Percentiles rank a stretch among this genome's conserved stretches.
These are phyloP conservation scores for Dolomedes plantarius DNA, from an alignment of 2,888 invertebrate genomes.

Conservation along the genomic window DNA sequence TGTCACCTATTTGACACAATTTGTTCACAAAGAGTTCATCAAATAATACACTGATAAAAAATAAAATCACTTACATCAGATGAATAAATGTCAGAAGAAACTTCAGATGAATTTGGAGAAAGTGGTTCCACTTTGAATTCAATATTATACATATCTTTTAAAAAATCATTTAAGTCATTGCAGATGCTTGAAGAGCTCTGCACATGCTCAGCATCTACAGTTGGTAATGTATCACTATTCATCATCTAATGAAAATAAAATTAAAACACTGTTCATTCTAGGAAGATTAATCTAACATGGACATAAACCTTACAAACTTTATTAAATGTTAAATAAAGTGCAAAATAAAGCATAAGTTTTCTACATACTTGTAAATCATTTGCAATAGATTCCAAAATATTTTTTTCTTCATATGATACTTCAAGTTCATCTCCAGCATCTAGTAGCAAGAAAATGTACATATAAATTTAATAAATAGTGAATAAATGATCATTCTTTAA, in stretches of 20 bases:
- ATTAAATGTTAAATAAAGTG: no score
- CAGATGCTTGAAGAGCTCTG: not conserved
- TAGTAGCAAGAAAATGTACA: slow-evolving; percentile 10
- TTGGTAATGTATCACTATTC: not conserved
- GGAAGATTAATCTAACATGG: no score
- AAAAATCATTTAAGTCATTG: not conserved
- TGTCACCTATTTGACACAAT: no score
- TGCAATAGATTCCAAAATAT: slow-evolving; percentile 4
- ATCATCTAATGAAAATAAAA: no score
- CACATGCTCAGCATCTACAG: not conserved
- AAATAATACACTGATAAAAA: no score
- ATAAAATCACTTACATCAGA: slow-evolving; percentile 6
- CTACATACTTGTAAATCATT: slow-evolving; percentile 21
- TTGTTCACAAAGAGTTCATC: no score
- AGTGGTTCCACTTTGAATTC: slow-evolving; percentile 1
- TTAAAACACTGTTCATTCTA: no score
- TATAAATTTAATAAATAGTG: no score
- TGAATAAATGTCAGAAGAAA: not conserved
- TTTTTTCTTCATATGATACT: slow-evolving; percentile 16
- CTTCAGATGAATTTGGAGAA: slow-evolving; percentile 16
- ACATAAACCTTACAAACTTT: no score
- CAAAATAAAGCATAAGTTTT: not conserved
- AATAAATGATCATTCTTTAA: no score
- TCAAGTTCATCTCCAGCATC: slow-evolving; percentile 4
- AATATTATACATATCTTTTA: not conserved